Base-by-base conservation (phyloP, 2,797 vertebrate species). In the Rallus crepitans region DNA sequence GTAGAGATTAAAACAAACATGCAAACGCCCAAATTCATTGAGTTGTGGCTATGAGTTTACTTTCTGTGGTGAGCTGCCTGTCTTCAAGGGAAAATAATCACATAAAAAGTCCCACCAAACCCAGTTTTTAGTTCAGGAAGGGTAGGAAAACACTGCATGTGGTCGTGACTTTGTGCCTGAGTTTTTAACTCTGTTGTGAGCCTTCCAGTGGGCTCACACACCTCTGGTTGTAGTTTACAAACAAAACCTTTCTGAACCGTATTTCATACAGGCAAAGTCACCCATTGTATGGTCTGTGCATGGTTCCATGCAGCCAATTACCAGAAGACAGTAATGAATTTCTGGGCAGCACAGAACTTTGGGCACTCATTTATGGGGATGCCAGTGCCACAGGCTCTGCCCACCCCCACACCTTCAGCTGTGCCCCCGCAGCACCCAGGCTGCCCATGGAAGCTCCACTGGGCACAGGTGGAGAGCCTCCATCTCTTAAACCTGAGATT, bases 371-470 rank as follows among this genome's bases (percentile, higher is more conserved):
- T 25, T 7, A 2, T 2, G 15, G 28, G 60, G 55, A 1, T 15
- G 57, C 4, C 40, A 47, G 66, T 1, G 10, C 52, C 45, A 4
- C 14, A 37, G 4, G 64, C 80, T 47, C 70, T 84, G 83, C 57
- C 63, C 64, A 11, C 12, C 17, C 85, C 60, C 7, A 1, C 0
- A 0, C 0, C 0, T 31, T 12, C 2, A 11, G 45, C 24, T 42
- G 31, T 5, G 27, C 48, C 81, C 39, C 2, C 5, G 20, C 47
- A 19, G 35, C 2, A 12, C 8, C 28, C 5, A 1, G 24, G 45
- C 37, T 20, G 72, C 17, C 8, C 0, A 8, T 24, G 71, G 65
- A 24, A 76, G 17, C 63, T 13, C 12, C 1, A 1, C 7, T 11
- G 3, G 1, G 47, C 56, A 5, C 65, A 15, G 31, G 5, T 3